Evolutionary conservation across 2,888 invertebrate genomes (phyloP).

Genomic region (Mythimna lalbum): DNA sequence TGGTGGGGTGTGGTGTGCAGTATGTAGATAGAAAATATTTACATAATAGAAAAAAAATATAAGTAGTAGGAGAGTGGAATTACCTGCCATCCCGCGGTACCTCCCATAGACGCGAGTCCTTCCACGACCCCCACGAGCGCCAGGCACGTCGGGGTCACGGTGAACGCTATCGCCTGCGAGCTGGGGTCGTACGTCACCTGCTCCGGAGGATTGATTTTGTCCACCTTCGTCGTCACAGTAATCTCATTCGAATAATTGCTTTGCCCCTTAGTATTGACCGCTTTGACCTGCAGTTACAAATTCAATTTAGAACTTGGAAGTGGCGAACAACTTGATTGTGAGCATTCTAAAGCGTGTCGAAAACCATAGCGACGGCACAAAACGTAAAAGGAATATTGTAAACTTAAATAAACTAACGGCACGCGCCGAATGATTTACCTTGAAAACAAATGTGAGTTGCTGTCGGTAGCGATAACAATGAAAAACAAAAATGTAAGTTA

Average conservation of each 20-base stretch:
- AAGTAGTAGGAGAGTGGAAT: conserved; percentile 24
- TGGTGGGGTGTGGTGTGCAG: conserved; percentile 37
- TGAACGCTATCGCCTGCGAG: conserved; percentile 94
- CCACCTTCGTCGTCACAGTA: conserved; percentile 95
- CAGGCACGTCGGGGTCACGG: conserved; percentile 94
- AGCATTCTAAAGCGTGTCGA: conserved; percentile 72
- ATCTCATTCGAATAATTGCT: conserved; percentile 97
- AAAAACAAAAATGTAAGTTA: conserved; percentile 78
- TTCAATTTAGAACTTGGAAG: conserved; percentile 43
- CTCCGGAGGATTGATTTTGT: conserved; percentile 95
- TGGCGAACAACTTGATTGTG: conserved; percentile 47
- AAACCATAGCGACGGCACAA: conserved; percentile 74
- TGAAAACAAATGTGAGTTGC: conserved; percentile 89
- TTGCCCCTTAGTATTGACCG: conserved; percentile 96
- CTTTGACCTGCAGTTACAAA: conserved; percentile 92
- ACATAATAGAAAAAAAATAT: conserved; percentile 1
- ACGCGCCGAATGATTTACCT: conserved; percentile 83
- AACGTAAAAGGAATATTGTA: conserved; percentile 64
- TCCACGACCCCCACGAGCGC: conserved; percentile 95
- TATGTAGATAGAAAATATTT: conserved; percentile 18
- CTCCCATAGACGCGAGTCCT: conserved; percentile 87
- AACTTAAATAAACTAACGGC: conserved; percentile 70
- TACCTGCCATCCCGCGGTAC: conserved; percentile 83
- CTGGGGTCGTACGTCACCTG: conserved; percentile 96
- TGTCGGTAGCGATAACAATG: conserved; percentile 87